Base-by-base conservation (phyloP, 2,888 invertebrate genomes). In the Agonopterix alstromeriana region DNA sequence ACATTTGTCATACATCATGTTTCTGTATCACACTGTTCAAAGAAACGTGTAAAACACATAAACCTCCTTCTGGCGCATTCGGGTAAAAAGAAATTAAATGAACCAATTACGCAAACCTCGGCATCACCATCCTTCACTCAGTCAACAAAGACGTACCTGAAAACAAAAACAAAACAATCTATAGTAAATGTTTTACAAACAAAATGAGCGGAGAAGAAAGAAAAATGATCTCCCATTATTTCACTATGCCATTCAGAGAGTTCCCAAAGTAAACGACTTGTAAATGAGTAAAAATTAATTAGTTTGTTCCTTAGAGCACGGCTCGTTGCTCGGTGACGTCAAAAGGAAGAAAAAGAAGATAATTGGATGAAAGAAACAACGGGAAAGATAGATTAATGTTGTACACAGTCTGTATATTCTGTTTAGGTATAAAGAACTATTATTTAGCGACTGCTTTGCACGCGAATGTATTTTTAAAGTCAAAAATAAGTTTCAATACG, bases 271-370 rank as follows among this genome's bases (percentile, higher is more conserved):
- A 69, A 73, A 73, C 67, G 72, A 70, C 72, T 72, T 76, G 70
- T 73, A 76, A 80, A 81, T 77, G 73, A 79, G 73, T 70, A 71
- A 71, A 76, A 76, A 81, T 76, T 81, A 79, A 81, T 83, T 78
- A 79, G 70, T 73, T 73, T 65, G 63, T 66, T 61, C 68, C 62
- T 57, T 56, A 61, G 56, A 54, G 52, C 54, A 57, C 53, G 63
- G 59, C 57, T 67, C 64, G 65, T 65, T 64, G 65, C 42, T 60
- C 52, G 61, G 63, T 65, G 62, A 67, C 64, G 67, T 67, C 61
- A 62, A 48, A 27, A 27, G 27, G 27, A 27, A 58, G 56, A 54
- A 51, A 57, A 58, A 63, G 73, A 73, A 73, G 69, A 71, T 77
- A 77, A 81, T 80, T 77, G 68, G 67, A 55, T 51, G 54, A 52